Conservation (phyloP, 1,140 invertebrate species). For the Caenorhabditis tropicalis region DNA sequence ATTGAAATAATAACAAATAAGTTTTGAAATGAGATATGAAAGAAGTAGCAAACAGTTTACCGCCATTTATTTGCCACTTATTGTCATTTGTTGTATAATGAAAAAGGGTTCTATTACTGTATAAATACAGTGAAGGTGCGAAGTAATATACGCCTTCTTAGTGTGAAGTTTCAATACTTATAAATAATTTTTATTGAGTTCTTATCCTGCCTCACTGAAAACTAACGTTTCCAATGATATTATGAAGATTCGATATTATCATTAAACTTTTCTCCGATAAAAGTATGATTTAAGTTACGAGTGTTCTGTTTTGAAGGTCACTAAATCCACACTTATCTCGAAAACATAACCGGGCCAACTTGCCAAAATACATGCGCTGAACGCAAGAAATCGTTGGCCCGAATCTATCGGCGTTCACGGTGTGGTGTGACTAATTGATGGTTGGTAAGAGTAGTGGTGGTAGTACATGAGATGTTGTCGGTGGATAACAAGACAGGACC, state of each 20-base stretch:
- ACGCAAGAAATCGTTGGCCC: slow-evolving; percentile 34
- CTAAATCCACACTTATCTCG: slow-evolving; percentile 32
- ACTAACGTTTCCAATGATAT: too few relatives aligned
- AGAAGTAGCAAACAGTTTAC: not conserved
- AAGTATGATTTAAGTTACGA: not conserved
- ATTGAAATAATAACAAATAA: not conserved
- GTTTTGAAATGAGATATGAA: not conserved
- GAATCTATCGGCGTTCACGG: slow-evolving; percentile 42
- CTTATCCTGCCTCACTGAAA: too few relatives aligned
- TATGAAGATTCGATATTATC: too few relatives aligned
- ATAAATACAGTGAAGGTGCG: not conserved
- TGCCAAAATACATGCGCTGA: slow-evolving; percentile 4
- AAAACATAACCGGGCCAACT: slow-evolving; percentile 31
- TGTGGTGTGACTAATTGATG: slow-evolving; percentile 44
- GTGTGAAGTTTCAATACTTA: too few relatives aligned
- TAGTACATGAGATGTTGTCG: slow-evolving; percentile 38
- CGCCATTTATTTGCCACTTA: not conserved
- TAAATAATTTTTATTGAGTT: too few relatives aligned
- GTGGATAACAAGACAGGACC: slow-evolving; percentile 33
- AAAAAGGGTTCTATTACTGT: slow-evolving; percentile 20
- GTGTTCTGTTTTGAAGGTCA: slow-evolving; percentile 1
- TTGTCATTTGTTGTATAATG: not conserved
- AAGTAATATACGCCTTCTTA: too few relatives aligned
- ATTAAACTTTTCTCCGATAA: too few relatives aligned
- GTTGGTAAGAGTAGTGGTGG: not conserved